phyloP scores from a whole-genome alignment of 2,797 vertebrate genomes.

The Acrossocheilus fasciatus region DNA sequence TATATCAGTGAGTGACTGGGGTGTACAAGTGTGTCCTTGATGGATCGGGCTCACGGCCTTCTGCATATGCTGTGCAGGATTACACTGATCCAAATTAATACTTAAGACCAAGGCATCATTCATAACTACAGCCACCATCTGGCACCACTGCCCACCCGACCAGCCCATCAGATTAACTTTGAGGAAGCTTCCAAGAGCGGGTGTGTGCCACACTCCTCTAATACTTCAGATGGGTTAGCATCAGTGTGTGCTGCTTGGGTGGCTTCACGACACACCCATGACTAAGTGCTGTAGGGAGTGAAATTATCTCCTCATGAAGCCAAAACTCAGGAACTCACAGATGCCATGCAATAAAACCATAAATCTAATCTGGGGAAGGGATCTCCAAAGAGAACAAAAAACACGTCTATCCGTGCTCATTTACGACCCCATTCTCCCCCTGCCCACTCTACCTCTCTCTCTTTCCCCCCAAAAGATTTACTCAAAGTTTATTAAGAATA shows the following conservation, averaged over 20 bases:
- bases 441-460: no score
- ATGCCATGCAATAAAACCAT: no score
- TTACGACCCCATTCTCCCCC: no score
- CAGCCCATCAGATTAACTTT: constrained; percentile 78
- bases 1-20: constrained; percentile 4
- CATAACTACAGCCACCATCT: constrained; percentile 84
- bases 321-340: no score
- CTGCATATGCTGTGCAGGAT: constrained; percentile 82
- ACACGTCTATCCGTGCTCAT: no score
- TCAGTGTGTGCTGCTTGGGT: neutral
- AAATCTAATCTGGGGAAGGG: no score
- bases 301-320: no score
- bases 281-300: neutral
- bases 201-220: constrained; percentile 5
- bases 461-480: no score
- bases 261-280: neutral
- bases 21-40: constrained; percentile 56
- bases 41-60: constrained; percentile 68
- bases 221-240: constrained; percentile 14
- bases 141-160: constrained; percentile 62
- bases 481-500: no score
- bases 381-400: no score
- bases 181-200: constrained; percentile 72
- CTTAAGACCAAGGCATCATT: constrained; percentile 81
- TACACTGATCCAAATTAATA: constrained; percentile 86